Evolutionary conservation across 2,113 vertebrate genomes (phyloP).

Genomic region (Silurus meridionalis): DNA sequence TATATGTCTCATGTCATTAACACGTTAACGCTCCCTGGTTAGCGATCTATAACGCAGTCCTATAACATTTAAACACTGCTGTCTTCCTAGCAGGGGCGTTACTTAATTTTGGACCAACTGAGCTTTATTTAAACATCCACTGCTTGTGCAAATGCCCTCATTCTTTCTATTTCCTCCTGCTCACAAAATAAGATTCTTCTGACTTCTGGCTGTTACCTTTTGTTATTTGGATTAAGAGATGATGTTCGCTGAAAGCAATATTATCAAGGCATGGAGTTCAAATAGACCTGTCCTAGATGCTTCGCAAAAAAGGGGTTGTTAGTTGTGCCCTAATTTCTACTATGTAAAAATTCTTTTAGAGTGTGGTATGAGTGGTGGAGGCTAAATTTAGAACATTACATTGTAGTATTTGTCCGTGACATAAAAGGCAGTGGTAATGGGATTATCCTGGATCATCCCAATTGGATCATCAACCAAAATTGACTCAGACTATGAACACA

Average conservation of each 20-base stretch:
- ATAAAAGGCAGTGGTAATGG: neutral
- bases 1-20: too few species aligned
- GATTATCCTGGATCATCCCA: neutral
- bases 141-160: neutral
- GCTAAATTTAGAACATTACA: neutral
- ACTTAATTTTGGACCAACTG: neutral
- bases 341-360: neutral
- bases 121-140: slow-evolving; percentile 6
- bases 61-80: neutral
- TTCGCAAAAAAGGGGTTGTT: neutral
- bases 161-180: neutral
- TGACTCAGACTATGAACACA: neutral
- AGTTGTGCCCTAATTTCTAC: neutral
- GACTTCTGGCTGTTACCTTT: neutral
- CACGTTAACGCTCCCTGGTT: neutral
- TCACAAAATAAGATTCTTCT: neutral
- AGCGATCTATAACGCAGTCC: neutral
- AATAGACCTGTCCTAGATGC: neutral
- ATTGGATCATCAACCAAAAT: too few species aligned
- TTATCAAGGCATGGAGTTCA: neutral
- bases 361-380: neutral
- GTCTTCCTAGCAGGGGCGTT: neutral
- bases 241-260: neutral
- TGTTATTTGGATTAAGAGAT: neutral
- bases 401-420: neutral